A percentile compares a stretch with the other conserved stretches of the same genome.
phyloP scores from a whole-genome alignment of 2,888 invertebrate species.

The Pinctada fucata region DNA sequence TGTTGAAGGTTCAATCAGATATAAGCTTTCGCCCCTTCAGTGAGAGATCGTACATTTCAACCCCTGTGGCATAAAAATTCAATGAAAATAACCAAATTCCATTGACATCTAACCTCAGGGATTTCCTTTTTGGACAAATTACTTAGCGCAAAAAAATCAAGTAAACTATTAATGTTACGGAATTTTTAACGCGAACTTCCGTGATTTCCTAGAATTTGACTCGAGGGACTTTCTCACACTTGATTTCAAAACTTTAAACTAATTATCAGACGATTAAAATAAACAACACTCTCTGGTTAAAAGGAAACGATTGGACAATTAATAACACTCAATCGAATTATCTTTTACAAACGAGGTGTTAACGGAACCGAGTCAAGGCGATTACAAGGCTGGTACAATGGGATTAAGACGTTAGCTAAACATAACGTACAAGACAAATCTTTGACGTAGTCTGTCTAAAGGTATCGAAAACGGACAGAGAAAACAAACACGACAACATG shows the following conservation, averaged over 20 bases:
- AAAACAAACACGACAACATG: too few species aligned
- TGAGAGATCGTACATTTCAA: too few species aligned
- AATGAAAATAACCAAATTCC: too few species aligned
- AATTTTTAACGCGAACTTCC: too few species aligned
- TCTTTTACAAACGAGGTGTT: conserved; percentile 6
- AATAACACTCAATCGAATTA: conserved; percentile 23
- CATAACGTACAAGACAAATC: conserved; percentile 19
- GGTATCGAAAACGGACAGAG: too few species aligned
- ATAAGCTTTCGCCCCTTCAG: too few species aligned
- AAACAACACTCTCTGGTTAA: conserved; percentile 23
- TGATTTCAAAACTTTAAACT: conserved; percentile 15
- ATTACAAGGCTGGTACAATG: neutral
- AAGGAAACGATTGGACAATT: conserved; percentile 18
- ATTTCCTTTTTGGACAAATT: too few species aligned
- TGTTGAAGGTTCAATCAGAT: too few species aligned
- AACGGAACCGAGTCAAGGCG: conserved; percentile 16
- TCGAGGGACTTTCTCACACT: conserved; percentile 11
- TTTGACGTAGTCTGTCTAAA: neutral
- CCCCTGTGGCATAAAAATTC: too few species aligned
- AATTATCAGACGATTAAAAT: conserved; percentile 17
- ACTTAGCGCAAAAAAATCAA: too few species aligned
- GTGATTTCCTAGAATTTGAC: conserved; percentile 2
- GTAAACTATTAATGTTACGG: too few species aligned
- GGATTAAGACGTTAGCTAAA: conserved; percentile 11
- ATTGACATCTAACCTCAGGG: too few species aligned